Evolutionary conservation across 2,113 vertebrate species (phyloP), one percentile per base, ranked within the genome.

Genomic region (Marcusenius ussheri): DNA sequence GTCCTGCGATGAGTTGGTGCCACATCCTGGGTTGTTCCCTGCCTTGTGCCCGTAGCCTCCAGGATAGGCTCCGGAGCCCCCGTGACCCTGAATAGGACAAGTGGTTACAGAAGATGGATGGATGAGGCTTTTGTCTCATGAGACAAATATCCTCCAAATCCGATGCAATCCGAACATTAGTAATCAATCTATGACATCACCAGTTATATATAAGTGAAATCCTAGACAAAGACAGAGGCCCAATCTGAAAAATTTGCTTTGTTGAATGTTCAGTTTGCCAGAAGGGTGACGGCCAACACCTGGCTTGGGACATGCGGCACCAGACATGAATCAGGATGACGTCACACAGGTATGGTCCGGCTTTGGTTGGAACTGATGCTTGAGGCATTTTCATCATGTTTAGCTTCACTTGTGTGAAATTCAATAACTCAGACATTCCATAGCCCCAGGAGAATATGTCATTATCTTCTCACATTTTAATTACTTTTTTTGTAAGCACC

Each of bases 391-490:
- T 50, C 70, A 83, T n/a, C 47, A 89, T 31, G 42, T n/a, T 84
- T 84, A 47, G 21, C 35, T 84, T 84, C 51, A 51, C n/a, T 46
- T 51, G 27, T 51, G 49, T 87, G 49, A 50, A 87, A 51, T 87
- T 87, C 84, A 49, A 49, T 13, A 85, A 46, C 46, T 87, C 84
- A 87, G 84, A 87, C 84, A 31, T 87, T 49, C 84, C 84, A 87
- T 45, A 21, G 84, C 46, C 46, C 11, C 24, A 51, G n/a, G 46
- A 50, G 46, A 84, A 84, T 80, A 21, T 84, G 83, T n/a, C 45
- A 84, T 84, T 47, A 46, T 47, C 39, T 84, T 49, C 31, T 46
- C 83, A 46, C 19, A 45, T 84, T 45, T 84, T 42, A 45, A 84
- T 84, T 84, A 45, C 83, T 84, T 19, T 80, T 74, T 84, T 47